Base-by-base conservation (phyloP, 2,113 vertebrate species). In the Eidolon helvum region DNA sequence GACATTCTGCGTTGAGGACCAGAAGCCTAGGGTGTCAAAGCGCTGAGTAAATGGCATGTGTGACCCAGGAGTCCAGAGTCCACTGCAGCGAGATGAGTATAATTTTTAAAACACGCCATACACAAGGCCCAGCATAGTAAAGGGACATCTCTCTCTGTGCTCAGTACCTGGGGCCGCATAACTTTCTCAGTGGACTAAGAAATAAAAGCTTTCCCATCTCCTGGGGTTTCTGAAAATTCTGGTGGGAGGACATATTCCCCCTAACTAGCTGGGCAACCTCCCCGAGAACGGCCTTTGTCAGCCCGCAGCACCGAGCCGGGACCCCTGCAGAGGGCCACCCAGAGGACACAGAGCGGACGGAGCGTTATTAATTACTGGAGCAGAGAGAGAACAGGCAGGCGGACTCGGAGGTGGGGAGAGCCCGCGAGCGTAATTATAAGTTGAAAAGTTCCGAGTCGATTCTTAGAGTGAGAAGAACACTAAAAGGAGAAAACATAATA, bases 391-490 rank as follows among this genome's bases (percentile, higher is more conserved):
- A 48, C 74, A 16, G 38, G 68, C 74, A 16, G 43, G 33, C n/a
- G 4, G 87, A 77, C 87, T 15, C 10, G 28, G 84, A 88, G 82
- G 40, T 38, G 2, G 68, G 87, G 79, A 96, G n/a, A 84, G 85
- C 69, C 87, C 80, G 87, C 55, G 69, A 96, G 69, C 45, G 59
- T 55, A 82, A 78, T 97, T 96, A 85, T 50, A 89, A 83, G 88
- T 71, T 77, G 97, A 55, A 96, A 97, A 98, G 97, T 98, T 98
- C 93, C 74, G 87, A 97, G 97, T 98, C 95, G 88, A 71, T 96
- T 97, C 82, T 97, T 96, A 78, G 96, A 98, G 98, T 98, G 96
- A 38, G 85, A 97, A 79, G 96, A 92, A 96, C 19, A 3, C 92
- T 96, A 69, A 97, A 97, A 97, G 97, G 97, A 97, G 97, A 96